Evolutionary conservation across 1,140 invertebrate species (phyloP).

Genomic region (Drosophila lacertosa): DNA sequence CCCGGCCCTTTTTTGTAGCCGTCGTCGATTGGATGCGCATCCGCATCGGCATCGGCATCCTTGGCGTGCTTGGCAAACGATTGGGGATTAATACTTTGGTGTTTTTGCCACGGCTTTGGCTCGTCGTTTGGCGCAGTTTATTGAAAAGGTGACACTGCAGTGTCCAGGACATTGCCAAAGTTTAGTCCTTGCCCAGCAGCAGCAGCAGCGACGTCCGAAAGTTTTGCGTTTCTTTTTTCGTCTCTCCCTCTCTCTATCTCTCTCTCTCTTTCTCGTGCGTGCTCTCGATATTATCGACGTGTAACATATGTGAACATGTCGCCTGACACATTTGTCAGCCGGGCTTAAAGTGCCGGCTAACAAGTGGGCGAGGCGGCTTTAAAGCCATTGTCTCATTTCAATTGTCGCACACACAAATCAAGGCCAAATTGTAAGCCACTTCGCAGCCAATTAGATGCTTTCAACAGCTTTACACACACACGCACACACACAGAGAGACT

Average conservation of each 20-base stretch:
- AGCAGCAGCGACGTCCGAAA: too few relatives aligned
- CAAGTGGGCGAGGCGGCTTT: not conserved
- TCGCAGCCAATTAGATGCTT: constrained; percentile 76
- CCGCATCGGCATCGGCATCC: constrained; percentile 15
- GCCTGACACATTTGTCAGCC: constrained; percentile 81
- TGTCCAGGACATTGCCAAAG: constrained; percentile 50
- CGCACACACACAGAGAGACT: constrained; percentile 15
- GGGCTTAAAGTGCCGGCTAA: constrained; percentile 60
- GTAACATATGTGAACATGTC: constrained; percentile 80
- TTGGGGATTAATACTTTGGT: constrained; percentile 75
- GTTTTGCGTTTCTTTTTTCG: constrained; percentile 33
- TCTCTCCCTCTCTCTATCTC: constrained; percentile 3
- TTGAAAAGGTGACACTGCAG: constrained; percentile 77
- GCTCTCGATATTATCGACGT: constrained; percentile 73
- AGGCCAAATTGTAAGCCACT: constrained; percentile 64
- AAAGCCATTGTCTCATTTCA: constrained; percentile 41
- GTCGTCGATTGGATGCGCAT: constrained; percentile 22
- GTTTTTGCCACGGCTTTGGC: constrained; percentile 39
- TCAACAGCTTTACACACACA: constrained; percentile 58
- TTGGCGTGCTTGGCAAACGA: constrained; percentile 52
- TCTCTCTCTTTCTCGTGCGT: constrained; percentile 4
- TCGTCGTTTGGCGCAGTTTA: constrained; percentile 68
- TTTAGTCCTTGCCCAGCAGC: constrained; percentile 46
- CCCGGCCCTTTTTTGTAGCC: constrained; percentile 24
- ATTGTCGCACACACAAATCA: constrained; percentile 42